Percentiles rank a stretch among this genome's conserved stretches.
Conservation (phyloP, 1,140 invertebrate genomes). For the Oedothorax gibbosus region DNA sequence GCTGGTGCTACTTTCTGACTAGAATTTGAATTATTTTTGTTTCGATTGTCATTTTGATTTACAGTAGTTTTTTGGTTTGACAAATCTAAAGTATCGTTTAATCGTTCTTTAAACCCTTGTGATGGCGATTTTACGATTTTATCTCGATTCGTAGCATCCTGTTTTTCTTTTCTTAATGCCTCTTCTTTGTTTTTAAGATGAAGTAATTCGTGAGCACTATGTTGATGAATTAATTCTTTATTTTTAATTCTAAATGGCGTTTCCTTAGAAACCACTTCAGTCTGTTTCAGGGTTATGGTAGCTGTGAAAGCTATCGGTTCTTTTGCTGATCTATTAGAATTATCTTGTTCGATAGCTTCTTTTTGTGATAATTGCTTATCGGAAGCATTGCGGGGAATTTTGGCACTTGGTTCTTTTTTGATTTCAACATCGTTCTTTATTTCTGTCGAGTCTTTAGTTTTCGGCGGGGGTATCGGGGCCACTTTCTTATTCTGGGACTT, state of each 20-base stretch:
- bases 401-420: conserved; percentile 34
- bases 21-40: conserved; percentile 24
- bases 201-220: conserved; percentile 45
- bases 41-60: conserved; percentile 20
- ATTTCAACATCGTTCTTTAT: neutral
- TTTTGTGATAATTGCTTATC: conserved; percentile 32
- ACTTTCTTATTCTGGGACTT: conserved; percentile 22
- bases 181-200: conserved; percentile 50
- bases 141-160: conserved; percentile 10
- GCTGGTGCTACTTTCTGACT: conserved; percentile 50
- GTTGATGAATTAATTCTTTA: conserved; percentile 55
- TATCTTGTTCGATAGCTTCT: conserved; percentile 12
- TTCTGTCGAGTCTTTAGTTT: conserved; percentile 10
- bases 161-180: neutral
- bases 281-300: conserved; percentile 52
- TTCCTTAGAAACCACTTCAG: conserved; percentile 42
- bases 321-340: neutral
- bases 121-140: conserved; percentile 50
- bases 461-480: conserved; percentile 38
- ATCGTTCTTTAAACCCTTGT: conserved; percentile 38
- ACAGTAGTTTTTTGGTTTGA: conserved; percentile 9
- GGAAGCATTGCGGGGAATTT: conserved; percentile 27
- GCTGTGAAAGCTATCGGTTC: conserved; percentile 56
- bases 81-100: neutral
- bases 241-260: conserved; percentile 49